Percentiles rank a stretch among this genome's conserved stretches.
These are phyloP conservation scores for Pempheris klunzingeri DNA, from an alignment of 2,797 vertebrate species.

Conservation along the genomic window DNA sequence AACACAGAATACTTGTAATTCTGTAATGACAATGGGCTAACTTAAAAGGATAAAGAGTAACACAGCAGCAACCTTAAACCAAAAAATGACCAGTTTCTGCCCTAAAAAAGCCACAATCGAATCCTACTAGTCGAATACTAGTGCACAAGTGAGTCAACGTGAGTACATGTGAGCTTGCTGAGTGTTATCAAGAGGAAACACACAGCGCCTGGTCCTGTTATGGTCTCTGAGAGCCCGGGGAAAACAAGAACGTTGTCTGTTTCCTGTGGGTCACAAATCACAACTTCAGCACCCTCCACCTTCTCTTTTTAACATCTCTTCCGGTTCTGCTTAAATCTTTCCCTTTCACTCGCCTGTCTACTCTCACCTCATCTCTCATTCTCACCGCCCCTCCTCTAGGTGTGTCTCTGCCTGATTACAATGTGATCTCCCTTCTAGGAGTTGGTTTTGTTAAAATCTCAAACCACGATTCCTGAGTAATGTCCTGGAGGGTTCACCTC, in stretches of 20 bases:
- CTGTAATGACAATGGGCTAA: background rate
- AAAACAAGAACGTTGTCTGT: conserved; percentile 54
- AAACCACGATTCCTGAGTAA: background rate
- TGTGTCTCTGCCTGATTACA: conserved; percentile 32
- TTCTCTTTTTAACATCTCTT: conserved; percentile 57
- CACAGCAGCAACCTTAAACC: background rate
- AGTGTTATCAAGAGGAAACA: conserved; percentile 77
- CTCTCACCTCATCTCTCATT: conserved; percentile 21
- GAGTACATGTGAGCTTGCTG: conserved; percentile 39
- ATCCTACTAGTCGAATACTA: background rate
- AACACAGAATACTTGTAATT: background rate
- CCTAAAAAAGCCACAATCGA: conserved; percentile 2
- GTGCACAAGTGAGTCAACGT: background rate
- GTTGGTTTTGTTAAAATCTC: conserved; percentile 35
- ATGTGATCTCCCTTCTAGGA: conserved; percentile 12
- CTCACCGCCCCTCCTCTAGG: background rate
- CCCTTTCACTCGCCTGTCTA: conserved; percentile 1
- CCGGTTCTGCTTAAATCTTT: conserved; percentile 56
- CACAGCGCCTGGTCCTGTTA: conserved; percentile 44
- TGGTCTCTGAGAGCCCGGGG: conserved; percentile 32
- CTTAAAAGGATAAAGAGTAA: background rate
- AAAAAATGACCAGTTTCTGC: background rate
- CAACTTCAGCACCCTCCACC: conserved; percentile 48
- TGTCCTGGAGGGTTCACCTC: background rate
- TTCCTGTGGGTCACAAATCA: conserved; percentile 77